Conservation (phyloP, 2,797 vertebrate genomes). For the Euthynnus affinis region DNA sequence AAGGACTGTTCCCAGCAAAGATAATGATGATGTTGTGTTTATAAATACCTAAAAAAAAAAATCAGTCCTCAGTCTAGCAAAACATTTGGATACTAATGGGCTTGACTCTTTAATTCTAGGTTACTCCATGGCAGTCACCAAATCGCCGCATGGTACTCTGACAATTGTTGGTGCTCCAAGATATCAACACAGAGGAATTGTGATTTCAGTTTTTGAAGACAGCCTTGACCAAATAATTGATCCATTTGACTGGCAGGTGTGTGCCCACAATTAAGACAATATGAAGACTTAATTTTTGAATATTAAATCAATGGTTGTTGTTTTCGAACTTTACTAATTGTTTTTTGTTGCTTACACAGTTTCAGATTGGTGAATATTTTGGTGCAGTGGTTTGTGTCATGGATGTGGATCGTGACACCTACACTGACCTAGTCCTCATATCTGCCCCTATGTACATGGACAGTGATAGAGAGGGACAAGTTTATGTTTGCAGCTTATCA, state of each 20-base stretch:
- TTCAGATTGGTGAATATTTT: slow-evolving; percentile 90
- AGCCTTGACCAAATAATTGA: fast-evolving
- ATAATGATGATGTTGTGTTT: no score
- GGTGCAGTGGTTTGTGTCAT: slow-evolving; percentile 88
- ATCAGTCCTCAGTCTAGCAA: no score
- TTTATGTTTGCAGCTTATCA: slow-evolving; percentile 74
- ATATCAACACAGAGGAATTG: slow-evolving; percentile 78
- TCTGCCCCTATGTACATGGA: slow-evolving; percentile 86
- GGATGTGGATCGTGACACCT: slow-evolving; percentile 71
- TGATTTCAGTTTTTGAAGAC: slow-evolving; percentile 28
- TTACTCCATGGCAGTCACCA: slow-evolving; percentile 81
- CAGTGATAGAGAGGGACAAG: slow-evolving; percentile 76
- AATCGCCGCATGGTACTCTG: fast-evolving
- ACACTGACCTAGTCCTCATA: slow-evolving; percentile 85
- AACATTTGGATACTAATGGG: no score
- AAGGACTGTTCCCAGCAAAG: no score
- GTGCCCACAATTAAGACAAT: not conserved
- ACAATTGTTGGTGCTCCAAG: slow-evolving; percentile 83
- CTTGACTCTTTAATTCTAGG: slow-evolving; percentile 65
- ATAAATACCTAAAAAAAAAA: no score
- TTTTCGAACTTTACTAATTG: not conserved
- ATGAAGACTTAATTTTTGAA: not conserved
- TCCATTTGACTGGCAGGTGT: slow-evolving; percentile 60
- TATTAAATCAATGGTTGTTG: not conserved
- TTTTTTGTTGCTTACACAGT: slow-evolving; percentile 43